Percentiles rank a stretch among this genome's conserved stretches.
Evolutionary conservation across 2,888 invertebrate genomes (phyloP).

Genomic region (Monoplex corrugatus): DNA sequence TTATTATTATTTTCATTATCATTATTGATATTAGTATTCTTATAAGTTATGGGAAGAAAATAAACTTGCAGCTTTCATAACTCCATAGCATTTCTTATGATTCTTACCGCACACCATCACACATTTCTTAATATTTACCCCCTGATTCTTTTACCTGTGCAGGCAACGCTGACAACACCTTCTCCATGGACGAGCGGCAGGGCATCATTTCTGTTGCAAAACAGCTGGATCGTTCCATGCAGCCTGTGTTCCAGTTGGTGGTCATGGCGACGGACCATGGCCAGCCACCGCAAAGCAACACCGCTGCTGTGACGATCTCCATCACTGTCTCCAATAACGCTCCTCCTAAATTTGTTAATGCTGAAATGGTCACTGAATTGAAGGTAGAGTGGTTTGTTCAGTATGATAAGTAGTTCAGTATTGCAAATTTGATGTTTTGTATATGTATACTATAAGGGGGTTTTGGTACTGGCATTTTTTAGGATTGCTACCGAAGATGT

Average conservation of each 20-base stretch:
- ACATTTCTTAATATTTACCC: too few relatives aligned
- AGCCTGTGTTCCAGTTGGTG: conserved; percentile 88
- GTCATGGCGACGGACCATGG: conserved; percentile 94
- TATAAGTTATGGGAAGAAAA: too few relatives aligned
- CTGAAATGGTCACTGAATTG: conserved; percentile 71
- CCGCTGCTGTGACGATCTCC: conserved; percentile 92
- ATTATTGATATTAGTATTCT: too few relatives aligned
- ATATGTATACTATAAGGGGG: neutral
- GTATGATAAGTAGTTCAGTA: too few relatives aligned
- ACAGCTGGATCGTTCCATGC: conserved; percentile 85
- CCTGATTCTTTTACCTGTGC: conserved; percentile 50
- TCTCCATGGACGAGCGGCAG: conserved; percentile 89
- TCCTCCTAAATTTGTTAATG: conserved; percentile 88
- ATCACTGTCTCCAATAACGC: conserved; percentile 97
- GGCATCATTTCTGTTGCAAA: conserved; percentile 85
- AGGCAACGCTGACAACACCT: conserved; percentile 93
- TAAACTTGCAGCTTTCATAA: too few relatives aligned
- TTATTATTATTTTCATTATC: too few relatives aligned
- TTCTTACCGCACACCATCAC: too few relatives aligned
- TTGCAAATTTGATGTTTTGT: neutral
- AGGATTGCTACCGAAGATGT: too few relatives aligned
- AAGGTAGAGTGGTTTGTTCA: conserved; percentile 11
- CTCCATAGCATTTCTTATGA: too few relatives aligned
- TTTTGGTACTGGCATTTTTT: neutral
- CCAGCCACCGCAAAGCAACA: conserved; percentile 86